Conservation (phyloP, 1,140 invertebrate species). For the Luehdorfia chinensis region DNA sequence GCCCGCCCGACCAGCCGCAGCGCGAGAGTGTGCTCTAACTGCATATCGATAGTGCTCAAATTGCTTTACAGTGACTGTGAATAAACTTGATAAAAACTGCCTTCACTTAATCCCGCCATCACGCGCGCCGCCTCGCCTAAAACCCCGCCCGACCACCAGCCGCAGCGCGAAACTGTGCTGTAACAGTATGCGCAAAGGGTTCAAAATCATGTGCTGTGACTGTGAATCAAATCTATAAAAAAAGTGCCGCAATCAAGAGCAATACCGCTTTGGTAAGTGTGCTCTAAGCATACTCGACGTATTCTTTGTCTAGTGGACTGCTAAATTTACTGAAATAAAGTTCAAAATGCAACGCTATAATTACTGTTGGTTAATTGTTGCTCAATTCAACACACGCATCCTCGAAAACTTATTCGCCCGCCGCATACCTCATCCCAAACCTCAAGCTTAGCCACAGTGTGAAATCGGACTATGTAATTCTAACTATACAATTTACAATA, state of each 20-base stretch:
- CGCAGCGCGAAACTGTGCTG: background rate
- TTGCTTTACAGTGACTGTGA: background rate
- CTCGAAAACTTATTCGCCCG: too few relatives aligned
- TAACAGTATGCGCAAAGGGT: background rate
- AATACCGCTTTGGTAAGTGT: too few relatives aligned
- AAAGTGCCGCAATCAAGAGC: too few relatives aligned
- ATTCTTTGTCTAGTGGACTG: background rate
- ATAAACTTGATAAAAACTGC: background rate
- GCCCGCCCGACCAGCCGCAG: background rate
- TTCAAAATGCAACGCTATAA: too few relatives aligned
- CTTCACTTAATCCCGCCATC: slow-evolving; percentile 64
- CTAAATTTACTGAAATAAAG: too few relatives aligned
- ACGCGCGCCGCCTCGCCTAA: slow-evolving; percentile 67
- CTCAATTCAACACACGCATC: too few relatives aligned
- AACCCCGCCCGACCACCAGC: background rate
- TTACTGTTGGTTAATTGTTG: too few relatives aligned
- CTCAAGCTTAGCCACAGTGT: too few relatives aligned
- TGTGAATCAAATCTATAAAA: too few relatives aligned
- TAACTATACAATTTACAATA: too few relatives aligned
- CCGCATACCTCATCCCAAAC: too few relatives aligned
- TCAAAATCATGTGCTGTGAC: background rate
- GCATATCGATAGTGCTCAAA: background rate
- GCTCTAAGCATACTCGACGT: background rate
- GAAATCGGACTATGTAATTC: too few relatives aligned
- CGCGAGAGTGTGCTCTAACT: slow-evolving; percentile 38